Evolutionary conservation across 2,113 vertebrate species (phyloP), one percentile per base, ranked within the genome.

Genomic region (Prunella fulvescens): DNA sequence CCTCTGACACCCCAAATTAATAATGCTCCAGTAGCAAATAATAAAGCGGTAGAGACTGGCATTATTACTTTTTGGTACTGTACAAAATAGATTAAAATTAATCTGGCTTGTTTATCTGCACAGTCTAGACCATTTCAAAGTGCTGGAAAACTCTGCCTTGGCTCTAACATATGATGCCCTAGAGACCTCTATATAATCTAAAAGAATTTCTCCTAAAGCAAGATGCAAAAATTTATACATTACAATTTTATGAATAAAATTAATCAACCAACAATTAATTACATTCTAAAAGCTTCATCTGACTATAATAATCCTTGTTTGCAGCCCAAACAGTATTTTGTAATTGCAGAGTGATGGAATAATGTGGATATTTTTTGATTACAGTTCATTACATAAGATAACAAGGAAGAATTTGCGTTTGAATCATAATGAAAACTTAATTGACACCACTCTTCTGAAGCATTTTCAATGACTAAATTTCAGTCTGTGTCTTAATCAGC

Each of bases 231-330:
- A 69, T 70, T 58, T 92, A 50, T 44, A 80, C 70, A 88, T 90
- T 88, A 90, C 15, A 54, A 37, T 83, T 92, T 93, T 71, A 86
- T 90, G 76, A 95, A 93, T 92, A 93, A 96, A 93, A 96, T 88
- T 91, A 92, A 95, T 93, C 88, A 93, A 90, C 15, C 60, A 96
- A 96, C 56, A 94, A 93, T 88, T 96, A 51, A 88, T 81, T 92
- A 86, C 48, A 88, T 81, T 94, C 69, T 92, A 86, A 94, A 94
- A 94, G 60, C 76, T 81, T 96, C 58, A 74, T 88, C 48, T 81
- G 56, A 90, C 79, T 72, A 71, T 48, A 93, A 93, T 62, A 90
- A 80, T 77, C 47, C 82, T 71, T 95, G 64, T 94, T 90, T 92
- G 74, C 60, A 90, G 51, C 56, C 85, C 80, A 93, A 94, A 93